These are phyloP conservation scores for Atrichornis clamosus DNA, from an alignment of 2,113 vertebrate genomes.

Conservation along the genomic window DNA sequence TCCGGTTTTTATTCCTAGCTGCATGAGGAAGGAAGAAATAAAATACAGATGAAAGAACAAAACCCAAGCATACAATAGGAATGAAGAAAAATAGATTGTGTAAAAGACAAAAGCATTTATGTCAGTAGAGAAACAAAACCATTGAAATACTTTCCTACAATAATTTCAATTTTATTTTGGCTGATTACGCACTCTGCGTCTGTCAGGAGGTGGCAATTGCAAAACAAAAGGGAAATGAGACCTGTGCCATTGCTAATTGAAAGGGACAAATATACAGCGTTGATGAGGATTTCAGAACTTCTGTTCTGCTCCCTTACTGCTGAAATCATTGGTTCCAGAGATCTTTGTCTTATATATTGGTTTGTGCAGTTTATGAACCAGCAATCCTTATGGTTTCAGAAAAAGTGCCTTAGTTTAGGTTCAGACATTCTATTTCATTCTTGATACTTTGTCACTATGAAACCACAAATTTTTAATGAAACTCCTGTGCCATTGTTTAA, in stretches of 20 bases:
- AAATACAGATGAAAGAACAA: background rate
- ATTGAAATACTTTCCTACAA: background rate
- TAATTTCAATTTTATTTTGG: background rate
- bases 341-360: background rate
- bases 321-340: background rate
- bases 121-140: background rate
- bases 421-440: background rate
- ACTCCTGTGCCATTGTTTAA: background rate
- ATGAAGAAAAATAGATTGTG: background rate
- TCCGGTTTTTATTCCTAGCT: background rate
- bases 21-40: background rate
- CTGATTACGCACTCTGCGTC: background rate
- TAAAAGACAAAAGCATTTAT: background rate
- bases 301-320: background rate
- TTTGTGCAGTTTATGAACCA: background rate
- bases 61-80: background rate
- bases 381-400: background rate
- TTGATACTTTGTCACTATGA: background rate
- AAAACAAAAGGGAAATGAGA: background rate
- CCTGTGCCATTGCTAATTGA: background rate
- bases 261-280: background rate
- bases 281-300: background rate
- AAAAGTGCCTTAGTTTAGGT: background rate
- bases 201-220: background rate
- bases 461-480: slow-evolving; percentile 7